Base-by-base conservation (phyloP, 2,113 vertebrate genomes). In the Cichladusa arquata region DNA sequence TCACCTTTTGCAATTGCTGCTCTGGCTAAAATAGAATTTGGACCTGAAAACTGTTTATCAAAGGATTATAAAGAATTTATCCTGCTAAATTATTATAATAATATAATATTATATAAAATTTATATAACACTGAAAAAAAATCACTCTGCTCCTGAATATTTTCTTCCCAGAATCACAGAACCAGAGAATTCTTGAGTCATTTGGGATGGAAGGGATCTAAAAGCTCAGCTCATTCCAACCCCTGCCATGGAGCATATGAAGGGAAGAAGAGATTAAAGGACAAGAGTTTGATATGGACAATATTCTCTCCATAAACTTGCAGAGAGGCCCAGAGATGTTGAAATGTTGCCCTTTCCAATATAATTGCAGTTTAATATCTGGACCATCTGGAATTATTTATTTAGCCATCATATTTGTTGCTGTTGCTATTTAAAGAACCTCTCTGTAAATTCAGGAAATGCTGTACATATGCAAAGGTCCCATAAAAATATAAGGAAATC, bases 371-470 rank as follows among this genome's bases (percentile, higher is more conserved):
- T 25, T 29, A 81, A 83, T 65, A 80, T 50, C 62, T 73, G 90
- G 33, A 28, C 13, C 62, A 97, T 85, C 87, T 88, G 93, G 84
- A 96, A 93, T 84, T 77, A 71, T 95, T 97, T 96, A 90, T 93
- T 96, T 91, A 77, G 77, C n/a, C 38, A 61, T 44, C 53, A 0
- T 50, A 90, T 47, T 76, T 81, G 67, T 78, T 25, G 47, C 40
- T 88, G 54, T 34, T 94, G 93, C 87, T 92, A 79, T 89, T 94
- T 89, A 76, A 81, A 92, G 83, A 91, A 72, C 18, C 57, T 56
- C 87, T 87, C 93, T 71, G 78, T 69, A 92, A 95, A 62, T 81
- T 81, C 47, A 62, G 61, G 82, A 88, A 42, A 72, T 48, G 29
- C 20, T 66, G 33, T 26, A 45, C 36, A 86, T 40, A 83, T 44